Evolutionary conservation across 1,140 invertebrate genomes (phyloP), one percentile per base, ranked within the genome.

Genomic region (Lasaia peninsularis): DNA sequence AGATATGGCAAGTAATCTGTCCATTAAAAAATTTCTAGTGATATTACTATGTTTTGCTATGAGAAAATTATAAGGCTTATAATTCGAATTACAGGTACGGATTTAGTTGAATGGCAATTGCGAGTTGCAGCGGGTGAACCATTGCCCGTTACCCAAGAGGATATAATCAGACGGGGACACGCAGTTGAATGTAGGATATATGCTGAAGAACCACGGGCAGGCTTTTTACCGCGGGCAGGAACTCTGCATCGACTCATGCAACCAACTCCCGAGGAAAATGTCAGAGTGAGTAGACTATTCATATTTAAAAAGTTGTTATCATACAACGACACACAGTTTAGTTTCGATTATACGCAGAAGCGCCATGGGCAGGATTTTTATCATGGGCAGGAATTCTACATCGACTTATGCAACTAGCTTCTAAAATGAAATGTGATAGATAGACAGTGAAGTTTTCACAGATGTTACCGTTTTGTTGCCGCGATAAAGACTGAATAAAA

Each of bases 51-150:
- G 20, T 35, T 8, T 28, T 18, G 3, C 20, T 20, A 44, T 48
- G 16, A 10, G 33, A 32, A n/a, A 8, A 12, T 14, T 58, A 12
- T 58, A 31, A 28, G 16, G 0, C 9, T 33, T 6, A 14, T 52
- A 21, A n/a, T 63, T 40, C 21, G 1, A 1, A 10, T 60, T 55
- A 14, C 90, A 82, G 93, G 93, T 4, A 92, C 92, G 1, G 98
- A 99, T 91, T 90, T 99, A 20, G 98, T 99, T 0, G 97, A 99
- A 88, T 99, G 98, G 98, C 98, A 99, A 88, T 90, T 99, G 0
- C 92, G 92, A 68, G 89, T 95, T 49, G 98, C 98, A 0, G 91
- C 94, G 32, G 98, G 98, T 5, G 96, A 98, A 75, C 89, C 91
- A 49, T 86, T 99, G 11, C 97, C 98, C 0, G 63, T 96, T 0